These are phyloP conservation scores for Tokudaia tokunoshimensis DNA, from an alignment of 2,797 vertebrate species.

Conservation along the genomic window DNA sequence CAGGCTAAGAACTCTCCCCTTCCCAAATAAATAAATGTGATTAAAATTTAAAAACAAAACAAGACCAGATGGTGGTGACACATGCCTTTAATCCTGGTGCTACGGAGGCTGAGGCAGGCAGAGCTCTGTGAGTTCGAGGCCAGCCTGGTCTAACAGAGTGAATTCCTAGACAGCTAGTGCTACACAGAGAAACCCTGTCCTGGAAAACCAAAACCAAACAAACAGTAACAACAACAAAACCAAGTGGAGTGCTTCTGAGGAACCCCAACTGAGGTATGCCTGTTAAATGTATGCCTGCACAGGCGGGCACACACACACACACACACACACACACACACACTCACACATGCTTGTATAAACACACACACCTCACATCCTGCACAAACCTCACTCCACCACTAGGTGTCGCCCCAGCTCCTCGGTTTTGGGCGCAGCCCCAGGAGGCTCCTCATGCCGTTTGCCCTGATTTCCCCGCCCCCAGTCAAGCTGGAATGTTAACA, in stretches of 20 bases:
- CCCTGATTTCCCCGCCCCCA: not conserved
- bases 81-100: not conserved
- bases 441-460: not conserved
- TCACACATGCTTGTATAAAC: not conserved
- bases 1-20: not conserved
- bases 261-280: too few species aligned
- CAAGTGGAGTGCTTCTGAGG: not conserved
- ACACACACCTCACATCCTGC: not conserved
- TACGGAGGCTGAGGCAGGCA: not conserved
- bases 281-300: not conserved
- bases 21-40: not conserved
- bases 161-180: not conserved
- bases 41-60: not conserved
- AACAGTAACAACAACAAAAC: not conserved
- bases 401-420: constrained; percentile 67
- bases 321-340: not conserved
- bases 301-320: not conserved
- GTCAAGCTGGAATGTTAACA: not conserved
- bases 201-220: not conserved
- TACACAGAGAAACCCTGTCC: not conserved
- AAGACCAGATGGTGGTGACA: not conserved
- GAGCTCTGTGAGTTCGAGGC: not conserved
- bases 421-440: not conserved
- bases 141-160: not conserved
- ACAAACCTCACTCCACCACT: constrained; percentile 47